A percentile compares a stretch with the other conserved stretches of the same genome.
Evolutionary conservation across 2,888 invertebrate species (phyloP).

Genomic region (Mamestra brassicae): DNA sequence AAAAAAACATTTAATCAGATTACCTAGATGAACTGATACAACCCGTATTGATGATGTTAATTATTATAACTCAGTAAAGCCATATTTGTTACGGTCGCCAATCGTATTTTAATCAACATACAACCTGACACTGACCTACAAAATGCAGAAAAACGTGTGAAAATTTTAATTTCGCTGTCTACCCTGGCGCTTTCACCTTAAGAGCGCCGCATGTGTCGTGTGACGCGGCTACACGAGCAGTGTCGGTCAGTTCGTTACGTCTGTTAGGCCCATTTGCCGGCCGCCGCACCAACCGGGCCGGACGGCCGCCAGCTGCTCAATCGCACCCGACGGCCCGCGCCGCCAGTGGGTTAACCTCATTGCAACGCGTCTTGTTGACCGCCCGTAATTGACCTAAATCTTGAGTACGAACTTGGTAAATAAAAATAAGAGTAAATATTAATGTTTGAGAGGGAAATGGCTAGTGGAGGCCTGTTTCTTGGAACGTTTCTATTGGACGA

Average conservation of each 20-base stretch:
- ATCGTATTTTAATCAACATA: too few relatives aligned
- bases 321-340: slow-evolving; percentile 24
- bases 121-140: too few relatives aligned
- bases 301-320: slow-evolving; percentile 5
- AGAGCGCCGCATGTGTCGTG: slow-evolving; percentile 66
- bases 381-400: slow-evolving; percentile 64
- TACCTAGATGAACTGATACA: too few relatives aligned
- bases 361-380: slow-evolving; percentile 60
- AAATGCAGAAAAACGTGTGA: too few relatives aligned
- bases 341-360: slow-evolving; percentile 67
- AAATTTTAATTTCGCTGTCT: too few relatives aligned
- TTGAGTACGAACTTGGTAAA: slow-evolving; percentile 20
- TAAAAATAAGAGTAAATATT: slow-evolving; percentile 16
- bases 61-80: too few relatives aligned
- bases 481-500: not conserved
- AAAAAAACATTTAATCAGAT: too few relatives aligned
- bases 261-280: slow-evolving; percentile 68
- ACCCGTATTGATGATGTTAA: too few relatives aligned
- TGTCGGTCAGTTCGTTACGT: slow-evolving; percentile 80
- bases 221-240: slow-evolving; percentile 67
- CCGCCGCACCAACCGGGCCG: slow-evolving; percentile 37
- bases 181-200: too few relatives aligned
- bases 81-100: too few relatives aligned
- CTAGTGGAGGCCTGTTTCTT: not conserved
- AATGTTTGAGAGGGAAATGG: not conserved